Evolutionary conservation across 2,888 invertebrate species (phyloP).

Genomic region (Apamea sordens): DNA sequence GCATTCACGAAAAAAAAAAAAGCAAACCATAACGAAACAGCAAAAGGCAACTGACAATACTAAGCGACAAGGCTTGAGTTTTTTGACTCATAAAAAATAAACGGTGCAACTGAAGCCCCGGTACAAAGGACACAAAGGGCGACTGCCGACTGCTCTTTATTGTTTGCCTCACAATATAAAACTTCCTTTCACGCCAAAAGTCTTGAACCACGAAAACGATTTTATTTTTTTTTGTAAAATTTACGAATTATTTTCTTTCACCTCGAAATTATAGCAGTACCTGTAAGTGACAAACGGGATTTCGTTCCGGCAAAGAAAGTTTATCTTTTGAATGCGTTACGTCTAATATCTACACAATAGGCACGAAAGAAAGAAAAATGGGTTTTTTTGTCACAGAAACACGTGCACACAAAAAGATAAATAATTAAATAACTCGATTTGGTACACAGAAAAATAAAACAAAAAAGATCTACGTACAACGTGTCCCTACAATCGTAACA

Average conservation of each 20-base stretch:
- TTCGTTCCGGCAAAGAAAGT: conserved; percentile 24
- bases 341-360: neutral
- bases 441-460: too few species aligned
- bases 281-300: conserved; percentile 55
- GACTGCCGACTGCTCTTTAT: conserved; percentile 71
- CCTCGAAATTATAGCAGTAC: conserved; percentile 38
- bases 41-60: conserved; percentile 26
- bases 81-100: conserved; percentile 57
- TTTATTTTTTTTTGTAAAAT: conserved; percentile 25
- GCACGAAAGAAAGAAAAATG: too few species aligned
- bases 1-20: neutral
- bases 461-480: too few species aligned
- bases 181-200: conserved; percentile 73
- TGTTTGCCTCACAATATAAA: conserved; percentile 75
- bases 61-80: conserved; percentile 48
- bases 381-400: too few species aligned
- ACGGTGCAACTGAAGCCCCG: conserved; percentile 74
- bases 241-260: conserved; percentile 54
- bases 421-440: too few species aligned
- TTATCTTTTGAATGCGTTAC: conserved; percentile 35
- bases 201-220: conserved; percentile 65
- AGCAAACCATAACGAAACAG: neutral
- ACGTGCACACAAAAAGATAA: too few species aligned
- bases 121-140: conserved; percentile 74
- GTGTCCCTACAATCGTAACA: too few species aligned